Base-by-base conservation (phyloP, 2,888 invertebrate genomes). In the Mesochorus sp. region DNA sequence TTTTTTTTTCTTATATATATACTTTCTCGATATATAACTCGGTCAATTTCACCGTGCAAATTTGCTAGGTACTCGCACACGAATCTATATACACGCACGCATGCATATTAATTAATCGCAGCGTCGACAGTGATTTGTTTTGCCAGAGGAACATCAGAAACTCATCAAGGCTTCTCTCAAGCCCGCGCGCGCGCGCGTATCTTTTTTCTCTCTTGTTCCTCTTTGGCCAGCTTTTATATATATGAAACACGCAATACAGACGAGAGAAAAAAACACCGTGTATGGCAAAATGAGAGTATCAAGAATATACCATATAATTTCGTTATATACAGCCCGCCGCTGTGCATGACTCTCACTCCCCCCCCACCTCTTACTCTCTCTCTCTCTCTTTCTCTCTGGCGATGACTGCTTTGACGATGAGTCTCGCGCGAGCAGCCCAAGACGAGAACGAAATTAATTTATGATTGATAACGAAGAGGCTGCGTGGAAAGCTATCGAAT, bases 121-220 rank as follows among this genome's bases (percentile, higher is more conserved):
- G 68, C 62, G 67, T 62, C 55, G 84, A 81, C 84, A 81, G 84
- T 84, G 84, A 84, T 84, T 79, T 79, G 82, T 83, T 79, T 26
- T 12, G 57, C 64, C 62, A 59, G n/a, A n/a, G 34, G 55, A 81
- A 67, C 84, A 84, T 84, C 84, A 84, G 83, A 79, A 84, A 82
- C 82, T 84, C 84, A 84, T 84, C 83, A 84, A 79, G 64, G 66
- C 62, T 42, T 61, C 37, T 44, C 14, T 10, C 55, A 57, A 21
- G 10, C 26, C 39, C 31, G 42, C 34, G 28, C 42, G 10, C n/a
- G 51, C 10, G 24, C 39, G n/a, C 51, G n/a, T 12, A 12, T 12
- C 0, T 5, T n/a, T 10, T 21, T 24, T n/a, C 10, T 53, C 28
- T 3, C 26, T 26, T n/a, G 6, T 39, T 21, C 1, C 39, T 12